Evolutionary conservation across 2,888 invertebrate species (phyloP), one percentile per base, ranked within the genome.

Genomic region (Seladonia tumulorum): DNA sequence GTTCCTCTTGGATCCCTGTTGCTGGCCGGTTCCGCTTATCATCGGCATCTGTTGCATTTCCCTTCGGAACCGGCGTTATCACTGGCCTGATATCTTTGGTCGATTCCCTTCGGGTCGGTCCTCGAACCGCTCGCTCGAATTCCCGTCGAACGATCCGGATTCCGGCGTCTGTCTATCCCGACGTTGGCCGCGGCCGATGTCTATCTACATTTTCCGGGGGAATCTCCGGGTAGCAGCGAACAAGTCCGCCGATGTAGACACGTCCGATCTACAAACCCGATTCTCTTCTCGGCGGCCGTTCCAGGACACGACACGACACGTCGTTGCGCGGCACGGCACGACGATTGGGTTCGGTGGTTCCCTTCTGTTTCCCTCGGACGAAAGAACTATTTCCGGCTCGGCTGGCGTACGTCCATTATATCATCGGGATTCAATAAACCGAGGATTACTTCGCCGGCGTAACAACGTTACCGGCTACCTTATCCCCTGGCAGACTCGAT

Each of bases 61-160:
- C 85, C 53, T 70, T 53, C 73, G 70, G 77, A 70, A 81, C 71
- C 39, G 45, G 45, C 14, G 66, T 75, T 88, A 87, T 82, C 87
- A 87, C 87, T 81, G 87, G 87, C 87, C 87, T 87, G 87, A 83
- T 68, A 70, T 87, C 87, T 87, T 83, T 83, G 87, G 74, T 83
- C 73, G 76, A 68, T 79, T 87, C 70, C 68, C 60, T 42, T 68
- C 47, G 49, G 85, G 53, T 60, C 71, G 85, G 53, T 60, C 71
- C 22, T n/a, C 49, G 82, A 60, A n/a, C n/a, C n/a, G n/a, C 79
- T 42, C 70, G 39, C 45, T 68, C 76, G 68, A 39, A 74, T 76
- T 74, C 42, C 76, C 76, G 47, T 72, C 47, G 35, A 76, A 60
- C 70, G 68, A 42, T 81, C 22, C 8, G 39, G 72, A 49, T 75